Evolutionary conservation across 2,888 invertebrate genomes (phyloP), one percentile per base, ranked within the genome.

Genomic region (Endomychus coccineus): DNA sequence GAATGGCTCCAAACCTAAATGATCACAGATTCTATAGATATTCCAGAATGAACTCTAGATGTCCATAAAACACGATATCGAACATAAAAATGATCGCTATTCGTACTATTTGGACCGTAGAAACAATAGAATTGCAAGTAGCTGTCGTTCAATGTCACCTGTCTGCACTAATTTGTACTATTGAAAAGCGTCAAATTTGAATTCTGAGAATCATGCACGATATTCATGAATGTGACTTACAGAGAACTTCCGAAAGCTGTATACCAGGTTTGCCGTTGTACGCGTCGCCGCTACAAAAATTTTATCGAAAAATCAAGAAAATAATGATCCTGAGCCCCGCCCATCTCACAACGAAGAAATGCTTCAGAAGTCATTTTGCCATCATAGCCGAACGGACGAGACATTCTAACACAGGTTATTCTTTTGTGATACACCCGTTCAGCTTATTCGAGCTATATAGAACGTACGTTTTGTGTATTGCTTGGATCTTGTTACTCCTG

Each of bases 191-290:
- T n/a, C n/a, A n/a, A n/a, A n/a, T n/a, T n/a, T n/a, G n/a, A n/a
- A n/a, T n/a, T n/a, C n/a, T n/a, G n/a, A n/a, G n/a, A n/a, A n/a
- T n/a, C n/a, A n/a, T n/a, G n/a, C n/a, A n/a, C n/a, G n/a, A n/a
- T n/a, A n/a, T n/a, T n/a, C 64, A 64, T 34, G 17, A 44, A 7
- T 64, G 64, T 40, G 56, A 58, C 16, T 45, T 64, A 35, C 31
- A 39, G 1, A 43, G 50, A 17, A 48, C 48, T 2, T 63, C 62
- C 3, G 48, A 58, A 13, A 64, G 63, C 34, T 55, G 59, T 39
- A 51, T 66, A 11, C 60, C 58, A 7, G 54, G 57, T 39, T 45
- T 66, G 36, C 57, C 61, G 3, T 64, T 64, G 3, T 59, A 62
- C 21, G 58, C 62, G 2, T 49, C 44, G 16, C 43, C 45, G n/a